Evolutionary conservation across 2,113 vertebrate genomes (phyloP), one percentile per base, ranked within the genome.

Genomic region (Dasypus novemcinctus): DNA sequence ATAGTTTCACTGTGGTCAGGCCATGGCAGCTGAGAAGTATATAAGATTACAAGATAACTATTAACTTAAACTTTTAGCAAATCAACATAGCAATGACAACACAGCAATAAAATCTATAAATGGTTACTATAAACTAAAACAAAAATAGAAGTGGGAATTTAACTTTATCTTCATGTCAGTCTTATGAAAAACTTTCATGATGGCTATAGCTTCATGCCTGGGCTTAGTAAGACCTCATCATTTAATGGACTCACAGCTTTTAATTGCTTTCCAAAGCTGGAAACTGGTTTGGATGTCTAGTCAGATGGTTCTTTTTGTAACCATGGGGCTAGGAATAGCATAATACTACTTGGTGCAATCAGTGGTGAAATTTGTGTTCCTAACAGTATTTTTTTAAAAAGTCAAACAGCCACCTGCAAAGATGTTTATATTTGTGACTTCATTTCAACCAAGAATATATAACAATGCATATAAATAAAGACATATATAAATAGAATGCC

Each of bases 361-460:
- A 74, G 80, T 93, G 31, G 85, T 54, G n/a, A 94, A 88, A 82
- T 36, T 69, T 5, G 79, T 46, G 15, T 63, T 88, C 21, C 54
- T 64, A 82, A 87, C 6, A 86, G 52, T 95, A 63, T 86, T 49
- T 86, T 49, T 72, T 93, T 86, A 81, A 90, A 43, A 64, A 81
- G 43, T 46, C 38, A 69, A 61, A 84, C 11, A 66, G 33, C 27
- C 78, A 81, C 36, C 95, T 38, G 25, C 38, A 8, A 14, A 68
- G 68, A 7, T 74, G 82, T 76, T 86, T 92, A 78, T 21, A 83
- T 78, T n/a, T 68, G 54, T 69, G 49, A 88, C 49, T 69, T 78
- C 31, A 64, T 82, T 76, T 59, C 49, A 89, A 59, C 23, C 59
- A 59, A 95, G 57, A 90, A 72, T 59, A 43, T 5, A 74, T 33